Evolutionary conservation across 53 echinoderm and acorn worm species (phyloP), one percentile per base, ranked within the genome.

Genomic region (Holothuria leucospilota): DNA sequence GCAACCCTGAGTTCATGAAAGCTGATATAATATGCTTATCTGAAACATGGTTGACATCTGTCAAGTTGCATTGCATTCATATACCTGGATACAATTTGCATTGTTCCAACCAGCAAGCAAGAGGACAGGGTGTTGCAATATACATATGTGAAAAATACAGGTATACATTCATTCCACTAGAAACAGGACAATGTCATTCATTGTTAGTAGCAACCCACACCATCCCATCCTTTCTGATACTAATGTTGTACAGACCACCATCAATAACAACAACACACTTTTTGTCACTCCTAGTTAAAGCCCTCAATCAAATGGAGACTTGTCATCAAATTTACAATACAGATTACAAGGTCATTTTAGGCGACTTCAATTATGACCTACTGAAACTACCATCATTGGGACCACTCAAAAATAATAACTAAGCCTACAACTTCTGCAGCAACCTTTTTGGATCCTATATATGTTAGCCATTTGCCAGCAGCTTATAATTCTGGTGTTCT

Each of bases 121-220:
- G 78, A 49, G 59, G 78, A 59, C 58, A 78, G 30, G 78, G 78
- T 78, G 78, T 78, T 29, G 78, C 59, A 9, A 30, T 78, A 78
- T 78, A 78, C 60, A 59, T 58, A 11, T 7, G 52, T 27, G 78
- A 78, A 9, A 51, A 1, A 5, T 51, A 77, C 23, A 52, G 5
- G 4, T 77, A 77, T 53, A 51, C 23, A 18, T 8, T 51, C n/a
- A 21, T 77, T 53, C 56, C 24, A n/a, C n/a, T 27, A 51, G n/a
- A 51, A 24, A 52, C 77, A 51, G 51, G 23, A 21, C 51, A 77
- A 51, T 77, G 77, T 53, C 27, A 51, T 51, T 52, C 52, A 24
- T 21, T 77, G 52, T 26, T 77, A 51, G 7, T 51, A 8, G 51
- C 20, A 21, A 77, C 21, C 14, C n/a, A 77, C 51, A 77, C 77